A percentile compares a stretch with the other conserved stretches of the same genome.
These are phyloP conservation scores for Lepidocyrtinus sp. DNA, from an alignment of 2,888 invertebrate genomes.

Conservation along the genomic window DNA sequence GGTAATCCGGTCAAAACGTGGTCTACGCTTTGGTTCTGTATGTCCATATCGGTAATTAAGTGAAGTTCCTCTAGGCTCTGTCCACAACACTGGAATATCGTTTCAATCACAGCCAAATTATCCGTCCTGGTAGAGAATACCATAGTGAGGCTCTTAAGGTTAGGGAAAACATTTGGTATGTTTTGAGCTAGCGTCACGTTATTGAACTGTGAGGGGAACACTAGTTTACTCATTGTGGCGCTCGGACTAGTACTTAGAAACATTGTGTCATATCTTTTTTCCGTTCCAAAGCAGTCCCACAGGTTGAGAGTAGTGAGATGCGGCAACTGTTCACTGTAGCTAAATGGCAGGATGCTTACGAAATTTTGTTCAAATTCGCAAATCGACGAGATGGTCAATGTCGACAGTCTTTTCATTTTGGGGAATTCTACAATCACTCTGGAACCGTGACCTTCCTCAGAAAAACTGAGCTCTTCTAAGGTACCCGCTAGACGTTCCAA, in stretches of 20 bases:
- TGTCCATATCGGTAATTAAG: slow-evolving; percentile 62
- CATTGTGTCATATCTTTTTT: slow-evolving; percentile 40
- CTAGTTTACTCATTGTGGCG: slow-evolving; percentile 35
- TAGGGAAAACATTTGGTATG: slow-evolving; percentile 53
- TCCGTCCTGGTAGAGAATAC: slow-evolving; percentile 60
- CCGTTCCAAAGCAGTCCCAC: slow-evolving; percentile 60
- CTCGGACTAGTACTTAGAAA: slow-evolving; percentile 54
- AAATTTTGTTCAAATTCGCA: slow-evolving; percentile 58
- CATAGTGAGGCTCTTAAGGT: slow-evolving; percentile 49
- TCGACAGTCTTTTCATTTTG: slow-evolving; percentile 46
- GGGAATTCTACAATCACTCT: slow-evolving; percentile 46
- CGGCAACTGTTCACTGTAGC: slow-evolving; percentile 56
- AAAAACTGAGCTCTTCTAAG: slow-evolving; percentile 38
- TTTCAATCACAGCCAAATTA: slow-evolving; percentile 51
- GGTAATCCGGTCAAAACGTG: slow-evolving; percentile 58
- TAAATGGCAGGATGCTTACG: slow-evolving; percentile 57
- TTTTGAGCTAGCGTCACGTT: slow-evolving; percentile 43
- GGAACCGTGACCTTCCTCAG: slow-evolving; percentile 55
- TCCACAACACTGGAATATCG: slow-evolving; percentile 48
- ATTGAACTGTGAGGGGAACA: slow-evolving; percentile 61
- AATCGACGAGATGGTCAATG: slow-evolving; percentile 56
- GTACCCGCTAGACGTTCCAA: slow-evolving; percentile 54
- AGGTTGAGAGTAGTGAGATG: slow-evolving; percentile 36
- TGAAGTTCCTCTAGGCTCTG: slow-evolving; percentile 55
- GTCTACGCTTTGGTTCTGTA: slow-evolving; percentile 61